Base-by-base conservation (phyloP, 2,797 vertebrate genomes). In the Catharus ustulatus region DNA sequence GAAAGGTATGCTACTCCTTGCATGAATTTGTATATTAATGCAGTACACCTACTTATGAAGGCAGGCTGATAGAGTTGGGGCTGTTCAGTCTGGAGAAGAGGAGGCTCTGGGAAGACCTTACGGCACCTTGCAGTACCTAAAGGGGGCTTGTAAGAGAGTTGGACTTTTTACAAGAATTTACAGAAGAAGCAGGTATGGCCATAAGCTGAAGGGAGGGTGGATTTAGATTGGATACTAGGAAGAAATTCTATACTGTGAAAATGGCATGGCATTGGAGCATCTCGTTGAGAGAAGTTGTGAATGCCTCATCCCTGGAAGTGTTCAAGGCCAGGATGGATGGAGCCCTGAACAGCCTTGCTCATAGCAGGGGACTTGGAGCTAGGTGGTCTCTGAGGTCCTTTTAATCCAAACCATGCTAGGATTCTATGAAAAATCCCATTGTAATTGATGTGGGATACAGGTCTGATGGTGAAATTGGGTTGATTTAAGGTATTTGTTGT, bases 1-100 rank as follows among this genome's bases (percentile, higher is more conserved):
- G 83, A 98, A 98, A 98, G 98, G 98, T 99, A 97, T 12, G 95
- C 15, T 57, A 0, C 18, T 21, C 6, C 16, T 76, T 11, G 4
- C 2, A 1, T 38, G 32, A n/a, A 16, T 62, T 52, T 52, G 4
- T 62, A 0, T 13, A 13, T 55, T 64, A 34, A 9, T 48, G 32
- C 38, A 38, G 5, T n/a, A 51, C 27, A 11, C 1, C 8, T 84
- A 17, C 26, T 78, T 51, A 30, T 34, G 29, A 26, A 30, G 36
- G 29, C 36, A 13, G 27, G 13, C 22, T 55, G 48, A 27, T 13
- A 43, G 57, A 45, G 20, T 57, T 76, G 29, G 11, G 14, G 10
- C 32, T 57, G 6, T 34, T 57, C 51, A 22, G 29, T 13, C 24
- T 51, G 27, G 13, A 29, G 18, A 14, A 54, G 30, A 42, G 11